Percentiles rank a stretch among this genome's conserved stretches.
These are phyloP conservation scores for Rhegmatorhina hoffmannsi DNA, from an alignment of 2,113 vertebrate species.

Conservation along the genomic window DNA sequence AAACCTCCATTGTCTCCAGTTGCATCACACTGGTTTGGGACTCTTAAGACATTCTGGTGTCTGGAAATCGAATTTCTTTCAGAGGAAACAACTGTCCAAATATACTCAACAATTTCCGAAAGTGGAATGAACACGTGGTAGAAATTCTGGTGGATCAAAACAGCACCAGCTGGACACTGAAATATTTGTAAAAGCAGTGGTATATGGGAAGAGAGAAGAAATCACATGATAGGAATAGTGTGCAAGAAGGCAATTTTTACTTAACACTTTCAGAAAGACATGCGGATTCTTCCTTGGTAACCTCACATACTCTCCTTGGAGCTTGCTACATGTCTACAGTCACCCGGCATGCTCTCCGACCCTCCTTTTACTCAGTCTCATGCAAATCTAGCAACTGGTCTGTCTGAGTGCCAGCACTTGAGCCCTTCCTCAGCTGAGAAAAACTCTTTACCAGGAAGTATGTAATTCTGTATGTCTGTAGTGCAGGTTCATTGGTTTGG, in stretches of 20 bases:
- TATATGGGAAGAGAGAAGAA: background rate
- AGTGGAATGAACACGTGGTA: background rate
- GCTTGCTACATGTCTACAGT: background rate
- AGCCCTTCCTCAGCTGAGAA: background rate
- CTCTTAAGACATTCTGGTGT: background rate
- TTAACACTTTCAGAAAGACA: background rate
- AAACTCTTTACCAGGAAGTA: background rate
- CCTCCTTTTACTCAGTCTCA: background rate
- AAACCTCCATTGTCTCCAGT: background rate
- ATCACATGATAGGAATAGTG: accelerated
- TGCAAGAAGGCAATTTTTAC: background rate
- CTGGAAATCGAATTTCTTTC: background rate
- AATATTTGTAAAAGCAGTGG: background rate
- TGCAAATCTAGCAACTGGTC: background rate
- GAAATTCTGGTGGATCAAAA: background rate
- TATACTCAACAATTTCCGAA: background rate
- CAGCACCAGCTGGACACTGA: background rate
- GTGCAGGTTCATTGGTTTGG: background rate
- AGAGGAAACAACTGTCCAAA: background rate
- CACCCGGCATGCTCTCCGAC: background rate
- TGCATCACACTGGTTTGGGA: background rate
- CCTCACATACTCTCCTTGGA: background rate
- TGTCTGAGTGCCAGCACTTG: background rate
- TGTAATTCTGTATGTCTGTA: background rate
- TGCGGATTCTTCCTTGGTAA: background rate